Percentiles rank a stretch among this genome's conserved stretches.
Conservation (phyloP, 1,140 invertebrate species). For the Drosophila miranda region DNA sequence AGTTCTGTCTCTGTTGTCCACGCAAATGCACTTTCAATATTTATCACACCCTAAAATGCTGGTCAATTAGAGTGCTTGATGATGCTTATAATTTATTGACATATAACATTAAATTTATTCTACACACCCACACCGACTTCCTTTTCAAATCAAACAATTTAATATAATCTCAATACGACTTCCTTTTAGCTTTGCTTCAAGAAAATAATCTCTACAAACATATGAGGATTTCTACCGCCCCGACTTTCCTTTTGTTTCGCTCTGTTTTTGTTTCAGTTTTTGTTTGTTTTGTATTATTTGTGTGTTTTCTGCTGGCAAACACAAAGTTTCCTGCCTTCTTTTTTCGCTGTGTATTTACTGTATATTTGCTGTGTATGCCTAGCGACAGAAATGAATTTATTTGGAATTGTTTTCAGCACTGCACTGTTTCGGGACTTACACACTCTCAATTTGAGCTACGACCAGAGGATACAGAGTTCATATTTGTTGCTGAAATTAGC, state of each 20-base stretch:
- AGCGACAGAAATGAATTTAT: slow-evolving; percentile 58
- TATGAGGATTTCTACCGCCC: slow-evolving; percentile 7
- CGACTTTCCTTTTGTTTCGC: slow-evolving; percentile 40
- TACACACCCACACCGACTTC: slow-evolving; percentile 12
- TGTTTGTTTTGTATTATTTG: slow-evolving; percentile 63
- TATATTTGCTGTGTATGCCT: slow-evolving; percentile 21
- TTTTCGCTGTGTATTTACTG: slow-evolving; percentile 21
- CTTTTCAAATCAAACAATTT: slow-evolving; percentile 27
- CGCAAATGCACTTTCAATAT: background rate
- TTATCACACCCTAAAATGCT: slow-evolving; percentile 1
- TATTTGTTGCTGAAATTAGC: slow-evolving; percentile 61
- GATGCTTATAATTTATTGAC: slow-evolving; percentile 26
- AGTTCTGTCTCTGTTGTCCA: background rate
- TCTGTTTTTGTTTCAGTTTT: slow-evolving; percentile 41
- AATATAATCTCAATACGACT: slow-evolving; percentile 34
- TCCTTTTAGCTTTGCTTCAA: slow-evolving; percentile 19
- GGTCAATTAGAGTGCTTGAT: slow-evolving; percentile 29
- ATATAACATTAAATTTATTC: slow-evolving; percentile 8
- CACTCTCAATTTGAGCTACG: slow-evolving; percentile 59
- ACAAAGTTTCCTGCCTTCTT: slow-evolving; percentile 34
- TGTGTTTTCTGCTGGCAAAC: slow-evolving; percentile 44
- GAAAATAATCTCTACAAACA: slow-evolving; percentile 22
- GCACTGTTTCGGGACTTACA: slow-evolving; percentile 8
- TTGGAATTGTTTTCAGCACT: slow-evolving; percentile 51
- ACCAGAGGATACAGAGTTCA: slow-evolving; percentile 17